These are phyloP conservation scores for Thalassophryne amazonica DNA, from an alignment of 2,797 vertebrate genomes.

Conservation along the genomic window DNA sequence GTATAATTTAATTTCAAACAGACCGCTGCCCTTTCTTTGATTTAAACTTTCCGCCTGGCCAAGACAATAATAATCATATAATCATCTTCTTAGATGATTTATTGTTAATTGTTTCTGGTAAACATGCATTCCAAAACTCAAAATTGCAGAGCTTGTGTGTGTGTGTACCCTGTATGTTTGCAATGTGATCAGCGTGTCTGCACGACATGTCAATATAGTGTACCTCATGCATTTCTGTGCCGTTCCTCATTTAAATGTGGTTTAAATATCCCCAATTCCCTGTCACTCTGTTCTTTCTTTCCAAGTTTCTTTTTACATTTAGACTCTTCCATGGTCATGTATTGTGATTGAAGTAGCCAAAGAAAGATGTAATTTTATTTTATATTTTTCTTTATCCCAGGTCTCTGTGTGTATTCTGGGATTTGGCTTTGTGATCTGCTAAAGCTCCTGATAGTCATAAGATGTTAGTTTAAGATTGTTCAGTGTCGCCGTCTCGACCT, in stretches of 20 bases:
- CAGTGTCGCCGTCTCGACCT: conserved; percentile 6
- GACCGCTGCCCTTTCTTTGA: conserved; percentile 43
- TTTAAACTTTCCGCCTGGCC: conserved; percentile 32
- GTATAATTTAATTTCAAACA: conserved; percentile 52
- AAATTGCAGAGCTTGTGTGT: background rate
- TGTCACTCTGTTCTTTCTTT: conserved; percentile 40
- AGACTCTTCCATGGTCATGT: conserved; percentile 27
- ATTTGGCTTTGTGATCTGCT: conserved; percentile 47
- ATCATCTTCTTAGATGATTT: conserved; percentile 50
- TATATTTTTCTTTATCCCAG: conserved; percentile 42
- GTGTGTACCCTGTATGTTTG: conserved; percentile 1
- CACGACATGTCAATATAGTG: conserved; percentile 7
- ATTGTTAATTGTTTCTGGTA: conserved; percentile 67
- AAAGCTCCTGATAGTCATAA: conserved; percentile 8
- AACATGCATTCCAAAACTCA: conserved; percentile 35
- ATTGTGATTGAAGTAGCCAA: conserved; percentile 51
- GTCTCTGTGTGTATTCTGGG: conserved; percentile 49
- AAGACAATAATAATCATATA: conserved; percentile 59
- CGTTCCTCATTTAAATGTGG: conserved; percentile 49
- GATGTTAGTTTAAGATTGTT: conserved; percentile 25
- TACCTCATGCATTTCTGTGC: too few species aligned
- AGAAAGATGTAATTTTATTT: conserved; percentile 47
- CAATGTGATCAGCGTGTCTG: conserved; percentile 8
- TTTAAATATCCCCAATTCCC: conserved; percentile 48
- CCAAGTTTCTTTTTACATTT: conserved; percentile 63